Conservation (phyloP, 2,888 invertebrate species). For the Lamproptera curius region DNA sequence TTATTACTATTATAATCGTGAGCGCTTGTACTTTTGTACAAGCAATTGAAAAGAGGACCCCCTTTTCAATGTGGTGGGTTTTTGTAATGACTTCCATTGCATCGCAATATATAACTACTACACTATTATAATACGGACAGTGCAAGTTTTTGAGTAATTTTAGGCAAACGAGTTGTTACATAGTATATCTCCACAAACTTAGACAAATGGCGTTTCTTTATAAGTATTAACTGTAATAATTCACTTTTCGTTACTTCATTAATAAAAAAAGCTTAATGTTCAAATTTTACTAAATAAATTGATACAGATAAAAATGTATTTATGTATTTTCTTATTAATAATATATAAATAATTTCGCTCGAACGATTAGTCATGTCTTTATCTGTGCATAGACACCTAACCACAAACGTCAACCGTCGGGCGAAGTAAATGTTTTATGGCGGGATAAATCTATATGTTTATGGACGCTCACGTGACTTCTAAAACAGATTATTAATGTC, state of each 20-base stretch:
- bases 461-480: neutral
- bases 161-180: too few relatives aligned
- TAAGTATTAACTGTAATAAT: neutral
- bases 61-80: too few relatives aligned
- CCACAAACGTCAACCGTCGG: neutral
- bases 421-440: neutral
- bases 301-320: neutral
- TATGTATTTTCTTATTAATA: neutral
- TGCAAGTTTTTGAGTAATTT: too few relatives aligned
- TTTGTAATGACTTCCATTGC: too few relatives aligned
- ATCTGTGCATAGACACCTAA: neutral
- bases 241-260: too few relatives aligned
- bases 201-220: neutral
- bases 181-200: neutral
- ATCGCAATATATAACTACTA: too few relatives aligned
- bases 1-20: too few relatives aligned
- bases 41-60: too few relatives aligned
- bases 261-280: neutral
- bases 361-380: neutral
- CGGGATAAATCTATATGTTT: slow-evolving; percentile 1
- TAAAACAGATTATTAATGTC: slow-evolving; percentile 1
- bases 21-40: too few relatives aligned
- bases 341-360: neutral
- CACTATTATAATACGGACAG: too few relatives aligned
- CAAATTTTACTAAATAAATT: neutral